These are phyloP conservation scores for Dynastes grantii DNA, from an alignment of 2,888 invertebrate genomes.

Conservation along the genomic window DNA sequence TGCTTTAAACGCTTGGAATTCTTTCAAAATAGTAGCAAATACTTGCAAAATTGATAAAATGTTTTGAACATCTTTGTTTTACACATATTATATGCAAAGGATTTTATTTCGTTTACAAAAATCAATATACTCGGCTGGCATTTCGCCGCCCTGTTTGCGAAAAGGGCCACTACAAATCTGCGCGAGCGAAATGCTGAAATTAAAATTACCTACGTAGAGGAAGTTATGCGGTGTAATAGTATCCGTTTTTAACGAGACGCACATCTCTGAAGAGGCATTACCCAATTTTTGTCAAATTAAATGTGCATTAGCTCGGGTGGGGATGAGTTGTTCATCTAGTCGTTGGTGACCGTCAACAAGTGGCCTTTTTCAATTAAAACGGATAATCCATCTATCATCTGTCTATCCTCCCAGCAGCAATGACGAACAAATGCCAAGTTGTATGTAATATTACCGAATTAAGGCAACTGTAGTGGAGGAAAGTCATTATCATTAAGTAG, in stretches of 20 bases:
- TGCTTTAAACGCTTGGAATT: too few relatives aligned
- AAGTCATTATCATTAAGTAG: neutral
- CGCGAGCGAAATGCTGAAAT: neutral
- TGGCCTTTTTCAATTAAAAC: constrained; percentile 48
- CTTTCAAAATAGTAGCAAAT: too few relatives aligned
- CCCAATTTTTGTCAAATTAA: constrained; percentile 70
- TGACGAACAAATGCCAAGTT: constrained; percentile 37
- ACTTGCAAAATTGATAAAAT: too few relatives aligned
- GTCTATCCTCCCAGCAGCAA: constrained; percentile 24
- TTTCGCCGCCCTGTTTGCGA: too few relatives aligned
- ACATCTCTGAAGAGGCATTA: constrained; percentile 67
- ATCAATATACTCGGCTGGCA: too few relatives aligned
- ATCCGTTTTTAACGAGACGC: neutral
- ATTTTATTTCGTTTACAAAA: too few relatives aligned
- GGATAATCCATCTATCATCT: constrained; percentile 38
- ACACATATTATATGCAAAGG: too few relatives aligned
- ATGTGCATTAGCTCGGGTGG: constrained; percentile 65
- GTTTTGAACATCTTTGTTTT: too few relatives aligned
- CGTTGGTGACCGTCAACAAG: constrained; percentile 53
- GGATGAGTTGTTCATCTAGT: constrained; percentile 50
- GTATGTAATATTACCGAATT: constrained; percentile 39
- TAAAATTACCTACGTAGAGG: constrained; percentile 9
- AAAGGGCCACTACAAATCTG: too few relatives aligned
- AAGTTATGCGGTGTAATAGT: neutral
- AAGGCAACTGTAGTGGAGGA: constrained; percentile 22